Evolutionary conservation across 2,888 invertebrate genomes (phyloP).

Genomic region (Cenopis cana): DNA sequence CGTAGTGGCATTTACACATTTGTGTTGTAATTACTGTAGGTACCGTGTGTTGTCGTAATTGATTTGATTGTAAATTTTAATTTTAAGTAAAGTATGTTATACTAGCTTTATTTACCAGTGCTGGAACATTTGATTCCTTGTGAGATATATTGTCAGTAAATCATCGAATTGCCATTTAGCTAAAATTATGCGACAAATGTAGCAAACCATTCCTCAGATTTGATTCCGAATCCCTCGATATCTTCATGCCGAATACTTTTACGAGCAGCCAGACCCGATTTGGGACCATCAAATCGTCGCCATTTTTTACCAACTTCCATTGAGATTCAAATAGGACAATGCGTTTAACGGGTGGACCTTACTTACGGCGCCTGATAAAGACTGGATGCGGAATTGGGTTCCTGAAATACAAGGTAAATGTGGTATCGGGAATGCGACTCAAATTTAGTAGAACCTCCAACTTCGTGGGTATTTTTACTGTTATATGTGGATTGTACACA

Average conservation of each 20-base stretch:
- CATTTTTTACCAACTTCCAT: slow-evolving; percentile 39
- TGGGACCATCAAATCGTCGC: slow-evolving; percentile 37
- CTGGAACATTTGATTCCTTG: too few relatives aligned
- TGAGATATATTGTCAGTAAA: background rate
- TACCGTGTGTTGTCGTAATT: too few relatives aligned
- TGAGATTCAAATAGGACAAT: slow-evolving; percentile 41
- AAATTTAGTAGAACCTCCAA: background rate
- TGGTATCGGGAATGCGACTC: background rate
- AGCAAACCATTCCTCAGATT: slow-evolving; percentile 16
- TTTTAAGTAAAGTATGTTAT: too few relatives aligned
- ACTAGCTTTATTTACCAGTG: too few relatives aligned
- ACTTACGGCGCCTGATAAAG: slow-evolving; percentile 29
- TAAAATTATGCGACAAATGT: background rate
- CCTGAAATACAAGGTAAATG: slow-evolving; percentile 7
- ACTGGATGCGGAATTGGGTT: slow-evolving; percentile 21
- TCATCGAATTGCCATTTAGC: background rate
- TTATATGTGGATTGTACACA: too few relatives aligned
- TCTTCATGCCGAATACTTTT: slow-evolving; percentile 30
- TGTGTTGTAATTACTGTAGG: background rate
- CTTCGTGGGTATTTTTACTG: too few relatives aligned
- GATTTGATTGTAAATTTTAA: too few relatives aligned
- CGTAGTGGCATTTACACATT: background rate
- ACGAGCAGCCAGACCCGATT: slow-evolving; percentile 23
- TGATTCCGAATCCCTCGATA: slow-evolving; percentile 30
- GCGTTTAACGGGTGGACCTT: slow-evolving; percentile 41